Percentiles rank a stretch among this genome's conserved stretches.
These are phyloP conservation scores for Sebastiscus tertius DNA, from an alignment of 2,797 vertebrate genomes.

Conservation along the genomic window DNA sequence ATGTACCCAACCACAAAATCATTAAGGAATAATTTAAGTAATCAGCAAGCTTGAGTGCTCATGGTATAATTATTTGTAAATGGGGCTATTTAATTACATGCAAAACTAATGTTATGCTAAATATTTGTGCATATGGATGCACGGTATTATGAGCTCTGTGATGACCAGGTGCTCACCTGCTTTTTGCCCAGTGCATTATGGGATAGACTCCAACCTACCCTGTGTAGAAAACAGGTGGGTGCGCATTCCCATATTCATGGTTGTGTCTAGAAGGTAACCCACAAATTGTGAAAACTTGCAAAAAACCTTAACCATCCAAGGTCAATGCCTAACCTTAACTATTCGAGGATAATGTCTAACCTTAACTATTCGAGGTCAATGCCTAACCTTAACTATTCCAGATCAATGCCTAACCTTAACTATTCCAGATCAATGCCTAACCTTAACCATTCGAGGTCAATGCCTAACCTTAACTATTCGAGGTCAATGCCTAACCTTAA, in stretches of 20 bases:
- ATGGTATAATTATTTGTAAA: neutral
- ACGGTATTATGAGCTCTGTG: neutral
- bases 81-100: neutral
- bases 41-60: neutral
- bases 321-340: accelerated
- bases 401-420: no score
- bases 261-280: no score
- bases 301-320: no score
- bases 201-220: neutral
- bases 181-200: neutral
- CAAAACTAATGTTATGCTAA: neutral
- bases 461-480: no score
- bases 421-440: no score
- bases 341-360: accelerated
- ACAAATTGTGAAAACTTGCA: no score
- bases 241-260: neutral
- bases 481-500: no score
- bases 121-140: neutral
- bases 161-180: neutral
- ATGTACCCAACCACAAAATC: constrained; percentile 3
- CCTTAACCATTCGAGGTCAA: accelerated
- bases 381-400: accelerated
- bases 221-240: neutral
- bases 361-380: no score
- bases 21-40: neutral